Percentiles rank a stretch among this genome's conserved stretches.
These are phyloP conservation scores for Aplodontia rufa DNA, from an alignment of 2,113 vertebrate species.

Conservation along the genomic window DNA sequence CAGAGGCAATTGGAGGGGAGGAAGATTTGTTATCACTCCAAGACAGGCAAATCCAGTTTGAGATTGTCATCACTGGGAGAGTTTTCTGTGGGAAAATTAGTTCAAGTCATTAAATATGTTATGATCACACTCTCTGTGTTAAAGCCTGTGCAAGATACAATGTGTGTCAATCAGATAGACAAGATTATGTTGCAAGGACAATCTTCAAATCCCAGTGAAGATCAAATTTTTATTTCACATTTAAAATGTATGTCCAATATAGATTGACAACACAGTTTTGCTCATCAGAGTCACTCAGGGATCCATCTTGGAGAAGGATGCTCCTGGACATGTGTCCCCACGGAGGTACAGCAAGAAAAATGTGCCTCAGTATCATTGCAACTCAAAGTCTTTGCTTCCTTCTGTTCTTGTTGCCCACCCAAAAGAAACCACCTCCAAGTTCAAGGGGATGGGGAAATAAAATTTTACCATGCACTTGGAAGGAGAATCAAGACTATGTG, in stretches of 20 bases:
- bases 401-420: background rate
- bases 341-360: background rate
- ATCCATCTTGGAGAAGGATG: background rate
- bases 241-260: background rate
- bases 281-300: background rate
- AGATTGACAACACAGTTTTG: background rate
- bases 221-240: background rate
- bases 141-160: background rate
- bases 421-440: background rate
- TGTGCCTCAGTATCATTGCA: background rate
- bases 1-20: background rate
- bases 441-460: background rate
- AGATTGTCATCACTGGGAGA: background rate
- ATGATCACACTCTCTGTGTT: background rate
- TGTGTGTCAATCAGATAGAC: background rate
- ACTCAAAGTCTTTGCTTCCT: background rate
- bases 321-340: background rate
- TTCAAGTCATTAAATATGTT: background rate
- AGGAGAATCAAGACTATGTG: background rate
- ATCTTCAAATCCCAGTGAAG: background rate
- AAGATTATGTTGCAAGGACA: background rate
- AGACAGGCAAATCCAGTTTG: background rate
- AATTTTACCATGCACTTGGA: background rate
- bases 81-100: background rate
- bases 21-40: conserved; percentile 4